Conservation (phyloP, 2,888 invertebrate genomes). For the Lasioglossum figueresi region DNA sequence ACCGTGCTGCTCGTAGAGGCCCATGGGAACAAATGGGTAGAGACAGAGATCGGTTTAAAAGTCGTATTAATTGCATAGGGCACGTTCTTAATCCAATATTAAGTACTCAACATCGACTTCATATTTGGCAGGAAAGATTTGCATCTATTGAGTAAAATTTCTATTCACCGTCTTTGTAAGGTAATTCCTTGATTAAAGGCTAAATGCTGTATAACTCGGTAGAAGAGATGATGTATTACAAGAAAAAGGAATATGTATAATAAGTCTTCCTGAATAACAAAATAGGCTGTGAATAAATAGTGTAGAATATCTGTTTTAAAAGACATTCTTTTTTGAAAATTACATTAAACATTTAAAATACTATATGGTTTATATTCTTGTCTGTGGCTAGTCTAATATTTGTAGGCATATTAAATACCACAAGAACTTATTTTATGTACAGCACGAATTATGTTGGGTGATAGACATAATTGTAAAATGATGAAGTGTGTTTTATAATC, state of each 20-base stretch:
- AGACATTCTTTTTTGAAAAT: slow-evolving; percentile 13
- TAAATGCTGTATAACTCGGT: neutral
- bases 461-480: slow-evolving; percentile 16
- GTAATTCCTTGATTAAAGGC: slow-evolving; percentile 31
- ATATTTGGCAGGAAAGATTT: slow-evolving; percentile 84
- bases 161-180: slow-evolving; percentile 21
- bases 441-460: slow-evolving; percentile 27
- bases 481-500: slow-evolving; percentile 17
- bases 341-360: slow-evolving; percentile 15
- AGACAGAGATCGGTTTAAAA: slow-evolving; percentile 85
- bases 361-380: slow-evolving; percentile 1
- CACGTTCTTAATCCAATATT: slow-evolving; percentile 83
- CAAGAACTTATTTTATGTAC: slow-evolving; percentile 6
- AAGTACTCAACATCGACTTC: slow-evolving; percentile 82
- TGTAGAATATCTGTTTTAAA: slow-evolving; percentile 31
- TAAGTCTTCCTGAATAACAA: slow-evolving; percentile 57
- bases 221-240: slow-evolving; percentile 44
- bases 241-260: slow-evolving; percentile 45
- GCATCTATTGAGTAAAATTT: slow-evolving; percentile 54
- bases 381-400: slow-evolving; percentile 19
- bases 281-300: slow-evolving; percentile 66
- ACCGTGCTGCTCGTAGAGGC: slow-evolving; percentile 85
- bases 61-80: slow-evolving; percentile 82
- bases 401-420: slow-evolving; percentile 13
- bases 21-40: slow-evolving; percentile 86